phyloP scores from a whole-genome alignment of 2,113 vertebrate species.

The Amphilophus citrinellus region DNA sequence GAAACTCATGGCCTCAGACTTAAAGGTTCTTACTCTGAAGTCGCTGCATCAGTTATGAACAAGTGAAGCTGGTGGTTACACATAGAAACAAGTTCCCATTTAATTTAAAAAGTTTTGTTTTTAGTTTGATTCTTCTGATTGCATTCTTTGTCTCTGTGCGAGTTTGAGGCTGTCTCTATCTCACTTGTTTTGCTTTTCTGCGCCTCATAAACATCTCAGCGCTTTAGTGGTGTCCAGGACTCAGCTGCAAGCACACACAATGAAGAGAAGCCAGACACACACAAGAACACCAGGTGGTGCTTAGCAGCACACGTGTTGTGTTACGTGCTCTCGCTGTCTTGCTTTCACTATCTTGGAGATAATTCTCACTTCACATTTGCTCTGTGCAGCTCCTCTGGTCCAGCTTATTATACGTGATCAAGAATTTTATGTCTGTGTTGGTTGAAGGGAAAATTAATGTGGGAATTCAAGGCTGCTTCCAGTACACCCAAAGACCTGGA shows the following conservation, averaged over 20 bases:
- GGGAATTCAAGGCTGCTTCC: slow-evolving; percentile 17
- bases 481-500: slow-evolving; percentile 12
- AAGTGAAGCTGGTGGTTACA: neutral
- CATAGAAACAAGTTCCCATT: too few relatives aligned
- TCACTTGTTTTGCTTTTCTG: neutral
- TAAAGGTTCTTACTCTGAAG: neutral
- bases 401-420: slow-evolving; percentile 35
- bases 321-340: neutral
- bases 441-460: slow-evolving; percentile 39
- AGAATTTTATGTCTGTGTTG: slow-evolving; percentile 29
- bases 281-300: slow-evolving; percentile 57
- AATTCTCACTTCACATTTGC: slow-evolving; percentile 25
- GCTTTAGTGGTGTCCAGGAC: neutral
- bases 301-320: slow-evolving; percentile 24
- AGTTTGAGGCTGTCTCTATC: neutral
- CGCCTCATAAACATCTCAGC: neutral
- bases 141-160: neutral
- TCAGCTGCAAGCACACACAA: slow-evolving; percentile 26
- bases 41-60: neutral
- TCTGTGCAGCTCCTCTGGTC: slow-evolving; percentile 2
- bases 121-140: neutral
- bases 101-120: neutral
- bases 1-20: neutral
- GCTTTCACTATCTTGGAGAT: slow-evolving; percentile 10
- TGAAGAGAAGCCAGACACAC: slow-evolving; percentile 9